These are phyloP conservation scores for Clusia tigrina DNA, from an alignment of 2,888 invertebrate species.

Conservation along the genomic window DNA sequence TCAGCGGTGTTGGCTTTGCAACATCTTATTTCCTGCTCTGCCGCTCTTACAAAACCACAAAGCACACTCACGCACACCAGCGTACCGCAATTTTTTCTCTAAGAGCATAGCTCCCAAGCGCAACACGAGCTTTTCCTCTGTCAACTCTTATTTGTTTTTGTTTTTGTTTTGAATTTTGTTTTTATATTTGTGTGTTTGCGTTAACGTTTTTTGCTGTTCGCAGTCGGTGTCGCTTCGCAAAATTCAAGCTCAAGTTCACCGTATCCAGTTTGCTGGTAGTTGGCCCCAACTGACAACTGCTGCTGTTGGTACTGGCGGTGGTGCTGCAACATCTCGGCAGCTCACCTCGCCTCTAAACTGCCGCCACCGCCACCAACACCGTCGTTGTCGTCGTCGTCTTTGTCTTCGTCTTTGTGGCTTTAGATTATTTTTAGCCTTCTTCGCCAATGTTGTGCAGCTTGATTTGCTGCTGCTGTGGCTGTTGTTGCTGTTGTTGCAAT, in stretches of 20 bases:
- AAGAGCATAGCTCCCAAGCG: slow-evolving; percentile 13
- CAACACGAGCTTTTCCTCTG: slow-evolving; percentile 33
- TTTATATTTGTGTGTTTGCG: background rate
- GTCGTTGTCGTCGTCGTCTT: background rate
- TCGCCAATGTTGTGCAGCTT: background rate
- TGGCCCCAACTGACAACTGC: background rate
- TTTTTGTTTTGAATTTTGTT: background rate
- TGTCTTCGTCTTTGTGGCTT: background rate
- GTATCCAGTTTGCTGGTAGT: slow-evolving; percentile 20
- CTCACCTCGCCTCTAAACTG: background rate
- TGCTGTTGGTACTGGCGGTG: background rate
- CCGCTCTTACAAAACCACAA: background rate
- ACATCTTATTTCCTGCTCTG: background rate
- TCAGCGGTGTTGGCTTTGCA: background rate
- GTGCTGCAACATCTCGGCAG: no score
- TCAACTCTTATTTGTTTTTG: background rate
- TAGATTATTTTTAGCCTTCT: background rate
- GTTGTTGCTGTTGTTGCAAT: background rate
- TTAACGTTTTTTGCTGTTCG: background rate
- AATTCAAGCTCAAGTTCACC: slow-evolving; percentile 33
- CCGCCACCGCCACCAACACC: background rate
- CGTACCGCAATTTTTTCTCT: background rate
- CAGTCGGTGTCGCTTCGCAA: background rate
- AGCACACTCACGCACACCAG: background rate
- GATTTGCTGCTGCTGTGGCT: slow-evolving; percentile 1